Evolutionary conservation across 2,888 invertebrate species (phyloP), one percentile per base, ranked within the genome.

Genomic region (Ophion slaviceki): DNA sequence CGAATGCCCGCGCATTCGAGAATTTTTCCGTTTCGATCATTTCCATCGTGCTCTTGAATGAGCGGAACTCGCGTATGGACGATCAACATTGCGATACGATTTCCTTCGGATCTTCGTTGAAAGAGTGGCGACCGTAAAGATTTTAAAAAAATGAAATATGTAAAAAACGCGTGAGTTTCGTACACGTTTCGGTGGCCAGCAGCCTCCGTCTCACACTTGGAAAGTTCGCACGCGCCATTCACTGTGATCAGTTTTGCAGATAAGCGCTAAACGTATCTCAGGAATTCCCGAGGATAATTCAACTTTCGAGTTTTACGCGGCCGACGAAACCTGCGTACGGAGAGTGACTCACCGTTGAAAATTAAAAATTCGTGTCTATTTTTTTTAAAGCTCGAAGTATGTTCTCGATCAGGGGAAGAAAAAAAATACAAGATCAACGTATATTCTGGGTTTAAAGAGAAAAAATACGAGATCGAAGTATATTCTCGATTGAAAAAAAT

Each of bases 191-290:
- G 14, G 8, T 8, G 28, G 28, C 7, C 28, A 28, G 24, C 17
- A 47, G 47, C 53, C 6, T 40, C 40, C 28, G 24, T 53, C 32
- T 70, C 32, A 47, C 47, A 70, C 28, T 70, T 24, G 68, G 14
- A 45, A 68, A 68, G 45, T 68, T 68, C 45, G 45, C n/a, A 68
- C 70, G 10, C 17, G 17, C 17, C 70, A 32, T 17, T 70, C 53
- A 17, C 28, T 28, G 53, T 17, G 53, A 53, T 70, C 24, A 53
- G 53, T 32, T 70, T 70, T 17, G 17, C 17, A 28, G 70, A 53
- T 70, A 70, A 70, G 32, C 70, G 53, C 53, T 32, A 47, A 32
- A 47, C 10, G 4, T 7, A 28, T 17, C 24, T 47, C 24, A 47
- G 47, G 45, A 20, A 7, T 7, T 70, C 47, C 28, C 8, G 17